Percentiles rank a stretch among this genome's conserved stretches.
phyloP scores from a whole-genome alignment of 2,797 vertebrate genomes.

The Chelmon rostratus region DNA sequence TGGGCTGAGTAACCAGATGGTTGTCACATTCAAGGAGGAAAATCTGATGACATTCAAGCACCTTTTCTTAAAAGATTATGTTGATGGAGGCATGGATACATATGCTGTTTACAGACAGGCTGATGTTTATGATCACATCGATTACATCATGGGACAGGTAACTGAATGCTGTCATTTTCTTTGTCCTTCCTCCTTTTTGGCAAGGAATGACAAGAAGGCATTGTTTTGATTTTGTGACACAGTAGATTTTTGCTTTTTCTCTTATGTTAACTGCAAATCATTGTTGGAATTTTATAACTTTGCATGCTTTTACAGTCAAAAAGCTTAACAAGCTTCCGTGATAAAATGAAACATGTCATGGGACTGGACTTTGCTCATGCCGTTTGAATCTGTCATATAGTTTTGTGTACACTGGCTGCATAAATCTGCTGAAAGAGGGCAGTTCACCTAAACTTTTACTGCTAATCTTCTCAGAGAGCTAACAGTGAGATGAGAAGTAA shows the following conservation, averaged over 20 bases:
- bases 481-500: no score
- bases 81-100: conserved; percentile 83
- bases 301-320: not conserved
- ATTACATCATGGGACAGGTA: conserved; percentile 91
- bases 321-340: not conserved
- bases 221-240: conserved; percentile 16
- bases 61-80: conserved; percentile 94
- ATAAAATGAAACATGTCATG: conserved; percentile 4
- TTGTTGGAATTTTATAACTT: conserved; percentile 49
- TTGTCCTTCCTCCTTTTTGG: not conserved
- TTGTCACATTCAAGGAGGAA: conserved; percentile 96
- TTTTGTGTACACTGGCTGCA: not conserved
- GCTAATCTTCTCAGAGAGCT: not conserved
- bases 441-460: not conserved
- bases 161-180: not conserved
- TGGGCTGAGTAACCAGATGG: conserved; percentile 98
- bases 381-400: not conserved
- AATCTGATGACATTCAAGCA: conserved; percentile 94
- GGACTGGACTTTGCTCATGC: conserved; percentile 67
- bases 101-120: conserved; percentile 92
- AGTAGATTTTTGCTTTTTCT: conserved; percentile 13
- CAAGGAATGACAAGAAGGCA: not conserved
- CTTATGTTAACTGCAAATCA: conserved; percentile 55
- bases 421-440: not conserved
- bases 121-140: conserved; percentile 92